phyloP scores from a whole-genome alignment of 2,113 vertebrate genomes.

The Bos javanicus region DNA sequence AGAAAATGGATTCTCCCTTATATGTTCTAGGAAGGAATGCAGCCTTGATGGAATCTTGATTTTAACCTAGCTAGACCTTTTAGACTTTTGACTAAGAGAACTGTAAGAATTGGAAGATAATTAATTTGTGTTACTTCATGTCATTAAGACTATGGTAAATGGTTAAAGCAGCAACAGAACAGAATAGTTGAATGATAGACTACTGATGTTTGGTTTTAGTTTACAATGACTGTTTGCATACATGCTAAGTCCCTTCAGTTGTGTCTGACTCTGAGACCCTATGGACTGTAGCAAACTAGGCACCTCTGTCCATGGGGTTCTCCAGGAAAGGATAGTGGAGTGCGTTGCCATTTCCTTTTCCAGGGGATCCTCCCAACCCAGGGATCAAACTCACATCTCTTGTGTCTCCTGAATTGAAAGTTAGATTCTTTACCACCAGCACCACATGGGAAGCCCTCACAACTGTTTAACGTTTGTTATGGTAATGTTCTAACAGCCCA shows the following conservation, averaged over 20 bases:
- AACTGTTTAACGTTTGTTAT: neutral
- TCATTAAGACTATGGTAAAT: neutral
- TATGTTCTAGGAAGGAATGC: neutral
- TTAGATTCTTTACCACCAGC: neutral
- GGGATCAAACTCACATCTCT: neutral
- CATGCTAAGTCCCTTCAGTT: neutral
- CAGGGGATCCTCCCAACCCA: neutral
- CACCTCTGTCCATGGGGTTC: neutral
- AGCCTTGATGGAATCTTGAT: neutral
- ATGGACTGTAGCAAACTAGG: neutral
- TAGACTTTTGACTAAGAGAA: neutral
- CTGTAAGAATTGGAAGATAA: neutral
- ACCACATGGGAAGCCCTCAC: neutral
- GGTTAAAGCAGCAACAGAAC: neutral
- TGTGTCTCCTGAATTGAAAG: neutral
- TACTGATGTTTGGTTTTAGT: neutral
- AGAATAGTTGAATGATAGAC: neutral
- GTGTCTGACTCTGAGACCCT: neutral
- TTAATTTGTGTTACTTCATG: neutral
- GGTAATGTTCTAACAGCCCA: neutral
- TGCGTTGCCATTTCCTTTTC: neutral
- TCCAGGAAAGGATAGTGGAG: neutral
- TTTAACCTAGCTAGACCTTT: neutral
- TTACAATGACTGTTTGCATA: neutral
- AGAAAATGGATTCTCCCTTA: neutral